These are phyloP conservation scores for Gymnodraco acuticeps DNA, from an alignment of 2,797 vertebrate genomes.

Conservation along the genomic window DNA sequence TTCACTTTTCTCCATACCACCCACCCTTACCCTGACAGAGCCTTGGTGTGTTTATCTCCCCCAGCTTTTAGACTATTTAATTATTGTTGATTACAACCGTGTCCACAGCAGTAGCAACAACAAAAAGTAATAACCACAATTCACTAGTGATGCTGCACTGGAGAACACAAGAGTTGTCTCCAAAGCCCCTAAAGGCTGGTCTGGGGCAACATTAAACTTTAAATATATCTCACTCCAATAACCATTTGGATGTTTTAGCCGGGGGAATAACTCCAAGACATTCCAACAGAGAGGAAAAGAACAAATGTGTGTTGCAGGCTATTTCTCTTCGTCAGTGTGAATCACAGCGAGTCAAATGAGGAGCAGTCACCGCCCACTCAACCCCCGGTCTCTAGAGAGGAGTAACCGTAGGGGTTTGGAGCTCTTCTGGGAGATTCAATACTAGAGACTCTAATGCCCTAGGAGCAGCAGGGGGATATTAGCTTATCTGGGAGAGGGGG, in stretches of 20 bases:
- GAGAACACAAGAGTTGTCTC: constrained; percentile 2
- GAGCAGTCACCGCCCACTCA: constrained; percentile 20
- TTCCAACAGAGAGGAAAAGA: constrained; percentile 8
- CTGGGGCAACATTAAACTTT: constrained; percentile 33
- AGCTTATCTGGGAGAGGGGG: constrained; percentile 67
- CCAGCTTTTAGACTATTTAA: constrained; percentile 7
- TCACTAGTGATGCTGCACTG: constrained; percentile 13
- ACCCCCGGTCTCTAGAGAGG: constrained; percentile 60
- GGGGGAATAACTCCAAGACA: constrained; percentile 1
- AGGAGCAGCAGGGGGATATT: constrained; percentile 68
- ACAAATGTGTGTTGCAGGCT: neutral
- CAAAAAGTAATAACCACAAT: constrained; percentile 32
- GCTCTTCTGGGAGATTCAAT: constrained; percentile 64
- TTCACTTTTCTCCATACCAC: neutral
- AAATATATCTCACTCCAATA: constrained; percentile 22
- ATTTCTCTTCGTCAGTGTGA: constrained; percentile 27
- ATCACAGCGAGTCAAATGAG: constrained; percentile 36
- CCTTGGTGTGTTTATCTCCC: constrained; percentile 1
- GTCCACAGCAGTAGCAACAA: neutral
- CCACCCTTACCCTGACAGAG: neutral
- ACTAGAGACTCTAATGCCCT: constrained; percentile 60
- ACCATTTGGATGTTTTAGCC: constrained; percentile 26
- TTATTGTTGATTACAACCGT: constrained; percentile 11
- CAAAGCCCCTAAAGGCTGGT: constrained; percentile 25
- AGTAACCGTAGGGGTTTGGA: constrained; percentile 60